phyloP scores from a whole-genome alignment of 2,113 vertebrate species.

The Ardeotis arabs region DNA sequence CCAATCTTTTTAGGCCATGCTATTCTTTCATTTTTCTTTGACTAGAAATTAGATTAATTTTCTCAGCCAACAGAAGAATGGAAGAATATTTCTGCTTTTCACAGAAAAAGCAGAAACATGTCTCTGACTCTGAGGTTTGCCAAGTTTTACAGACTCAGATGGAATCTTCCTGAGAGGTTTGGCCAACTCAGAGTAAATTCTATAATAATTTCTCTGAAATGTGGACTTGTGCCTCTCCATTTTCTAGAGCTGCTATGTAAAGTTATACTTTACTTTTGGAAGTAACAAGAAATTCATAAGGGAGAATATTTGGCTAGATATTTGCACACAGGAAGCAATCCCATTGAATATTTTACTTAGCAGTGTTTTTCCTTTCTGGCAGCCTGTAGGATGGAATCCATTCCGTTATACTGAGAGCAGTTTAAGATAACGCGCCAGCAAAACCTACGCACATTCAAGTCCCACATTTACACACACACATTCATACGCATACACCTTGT shows the following conservation, averaged over 20 bases:
- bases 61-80: neutral
- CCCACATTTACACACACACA: neutral
- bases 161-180: neutral
- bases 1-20: neutral
- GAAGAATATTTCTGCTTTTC: neutral
- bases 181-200: neutral
- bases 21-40: slow-evolving; percentile 2
- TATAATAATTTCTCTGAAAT: neutral
- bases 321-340: neutral
- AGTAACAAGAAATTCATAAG: neutral
- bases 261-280: neutral
- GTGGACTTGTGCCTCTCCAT: neutral
- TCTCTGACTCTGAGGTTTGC: neutral
- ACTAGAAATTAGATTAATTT: neutral
- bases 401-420: neutral
- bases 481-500: neutral
- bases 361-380: neutral
- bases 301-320: neutral
- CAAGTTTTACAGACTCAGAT: neutral
- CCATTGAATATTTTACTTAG: neutral
- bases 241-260: neutral
- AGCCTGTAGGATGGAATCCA: neutral
- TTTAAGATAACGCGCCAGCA: neutral
- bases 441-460: neutral
- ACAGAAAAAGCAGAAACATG: neutral